phyloP scores from a whole-genome alignment of 53 echinoderm and acorn worm species.

The Henricia sp. region DNA sequence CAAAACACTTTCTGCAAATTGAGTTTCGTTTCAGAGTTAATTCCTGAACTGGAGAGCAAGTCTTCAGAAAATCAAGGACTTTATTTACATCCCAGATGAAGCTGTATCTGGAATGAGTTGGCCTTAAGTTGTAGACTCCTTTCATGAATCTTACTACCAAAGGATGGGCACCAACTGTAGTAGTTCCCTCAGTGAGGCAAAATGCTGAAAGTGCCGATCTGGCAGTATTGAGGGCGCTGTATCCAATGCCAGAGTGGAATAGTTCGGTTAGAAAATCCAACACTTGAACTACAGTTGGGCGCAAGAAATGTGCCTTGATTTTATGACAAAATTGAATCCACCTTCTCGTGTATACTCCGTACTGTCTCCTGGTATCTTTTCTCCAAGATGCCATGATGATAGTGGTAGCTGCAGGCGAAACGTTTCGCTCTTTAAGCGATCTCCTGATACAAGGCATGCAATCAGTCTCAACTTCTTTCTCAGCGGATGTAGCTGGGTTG shows the following conservation, averaged over 20 bases:
- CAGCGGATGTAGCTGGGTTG: constrained; percentile 32
- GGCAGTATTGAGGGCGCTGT: constrained; percentile 61
- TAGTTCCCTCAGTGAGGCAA: not conserved
- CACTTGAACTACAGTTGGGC: constrained; percentile 20
- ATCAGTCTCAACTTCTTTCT: constrained; percentile 35
- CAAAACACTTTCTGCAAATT: no score
- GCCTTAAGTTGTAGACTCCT: constrained; percentile 49
- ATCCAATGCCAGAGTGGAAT: constrained; percentile 45
- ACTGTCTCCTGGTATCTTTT: constrained; percentile 64
- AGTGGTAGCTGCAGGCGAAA: not conserved
- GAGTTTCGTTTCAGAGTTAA: no score
- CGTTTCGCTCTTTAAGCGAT: constrained; percentile 8
- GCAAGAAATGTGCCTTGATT: constrained; percentile 17
- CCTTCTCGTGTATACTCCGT: constrained; percentile 57
- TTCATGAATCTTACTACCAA: constrained; percentile 45
- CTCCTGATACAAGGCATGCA: constrained; percentile 15
- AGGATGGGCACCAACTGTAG: constrained; percentile 39
- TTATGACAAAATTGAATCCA: constrained; percentile 57
- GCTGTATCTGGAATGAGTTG: constrained; percentile 47
- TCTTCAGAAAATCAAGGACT: constrained; percentile 16
- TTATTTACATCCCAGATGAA: constrained; percentile 26
- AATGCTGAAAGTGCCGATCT: constrained; percentile 53
- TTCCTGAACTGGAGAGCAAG: constrained; percentile 28
- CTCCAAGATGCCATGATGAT: constrained; percentile 63
- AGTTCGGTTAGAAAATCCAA: constrained; percentile 55